phyloP scores from a whole-genome alignment of 1,140 invertebrate species.

The Zaprionus africanus region DNA sequence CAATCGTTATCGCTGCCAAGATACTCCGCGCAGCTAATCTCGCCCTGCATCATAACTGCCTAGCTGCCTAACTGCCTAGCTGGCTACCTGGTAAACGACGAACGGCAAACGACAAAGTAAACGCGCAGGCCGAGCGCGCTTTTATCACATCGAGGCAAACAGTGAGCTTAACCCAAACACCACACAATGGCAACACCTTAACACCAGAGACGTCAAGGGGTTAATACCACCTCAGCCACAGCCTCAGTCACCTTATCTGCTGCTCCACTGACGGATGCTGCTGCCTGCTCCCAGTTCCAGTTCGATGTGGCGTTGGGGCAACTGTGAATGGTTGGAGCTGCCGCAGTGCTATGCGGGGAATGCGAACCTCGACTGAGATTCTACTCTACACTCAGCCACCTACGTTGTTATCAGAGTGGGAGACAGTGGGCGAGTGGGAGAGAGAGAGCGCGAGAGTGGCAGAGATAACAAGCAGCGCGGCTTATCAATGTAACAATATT shows the following conservation, averaged over 20 bases:
- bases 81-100: slow-evolving; percentile 57
- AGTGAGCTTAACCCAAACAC: slow-evolving; percentile 82
- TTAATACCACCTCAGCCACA: slow-evolving; percentile 63
- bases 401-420: slow-evolving; percentile 46
- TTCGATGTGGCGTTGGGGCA: slow-evolving; percentile 8
- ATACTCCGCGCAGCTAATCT: slow-evolving; percentile 6
- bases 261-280: slow-evolving; percentile 7
- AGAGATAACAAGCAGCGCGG: slow-evolving; percentile 48
- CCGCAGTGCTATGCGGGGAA: slow-evolving; percentile 12
- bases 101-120: slow-evolving; percentile 27
- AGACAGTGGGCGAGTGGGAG: slow-evolving; percentile 11
- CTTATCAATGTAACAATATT: slow-evolving; percentile 84
- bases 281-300: neutral
- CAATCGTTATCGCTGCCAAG: slow-evolving; percentile 1
- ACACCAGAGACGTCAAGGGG: slow-evolving; percentile 80
- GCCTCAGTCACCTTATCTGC: slow-evolving; percentile 19
- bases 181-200: slow-evolving; percentile 73
- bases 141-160: slow-evolving; percentile 77
- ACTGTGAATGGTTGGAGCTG: slow-evolving; percentile 57
- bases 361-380: slow-evolving; percentile 43
- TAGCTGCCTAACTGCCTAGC: neutral
- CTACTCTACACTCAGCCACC: slow-evolving; percentile 30
- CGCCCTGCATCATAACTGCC: slow-evolving; percentile 9
- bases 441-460: slow-evolving; percentile 15
- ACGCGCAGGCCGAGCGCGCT: slow-evolving; percentile 29